Base-by-base conservation (phyloP, 2,797 vertebrate genomes). In the Hypotaenidia okinawae region DNA sequence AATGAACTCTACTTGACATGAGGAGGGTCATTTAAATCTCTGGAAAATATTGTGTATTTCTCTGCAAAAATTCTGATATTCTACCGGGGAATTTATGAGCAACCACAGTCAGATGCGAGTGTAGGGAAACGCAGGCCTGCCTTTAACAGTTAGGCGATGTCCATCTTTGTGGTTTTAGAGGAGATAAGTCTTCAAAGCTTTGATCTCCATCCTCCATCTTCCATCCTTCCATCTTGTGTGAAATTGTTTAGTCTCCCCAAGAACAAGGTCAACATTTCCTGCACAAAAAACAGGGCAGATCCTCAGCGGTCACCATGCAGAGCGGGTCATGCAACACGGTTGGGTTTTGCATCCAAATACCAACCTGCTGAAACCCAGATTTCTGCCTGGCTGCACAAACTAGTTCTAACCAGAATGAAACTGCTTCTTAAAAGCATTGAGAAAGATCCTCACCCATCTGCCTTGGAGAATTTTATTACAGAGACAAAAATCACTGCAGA, bases 301-400 rank as follows among this genome's bases (percentile, higher is more conserved):
- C 1, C 2, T 75, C 33, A 62, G 61, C 0, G 1, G 8, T 13
- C 63, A 11, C 2, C 2, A 43, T 0, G 1, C n/a, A 35, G 63
- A 82, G 35, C 30, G 51, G 52, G 15, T 79, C 47, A 73, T 67
- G 58, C 28, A 23, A 45, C 11, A 47, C 1, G 1, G 24, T 21
- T 63, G 52, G 28, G 5, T 63, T 84, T 89, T 88, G n/a, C 43
- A 28, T 2, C 22, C 47, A 52, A 84, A 84, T 67, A 69, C 17
- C 37, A 30, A 28, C 79, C 68, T 76, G 14, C 43, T 76, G 79
- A 83, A 87, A 87, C 91, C 55, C 52, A 59, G 52, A 59, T 87
- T 93, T 75, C 63, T 90, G 43, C 70, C 16, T 0, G 0, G 21
- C 59, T 90, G 23, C 47, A 76, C 30, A 47, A 62, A 62, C 12